Conservation (phyloP, 2,888 invertebrate species). For the Sisyra nigra region DNA sequence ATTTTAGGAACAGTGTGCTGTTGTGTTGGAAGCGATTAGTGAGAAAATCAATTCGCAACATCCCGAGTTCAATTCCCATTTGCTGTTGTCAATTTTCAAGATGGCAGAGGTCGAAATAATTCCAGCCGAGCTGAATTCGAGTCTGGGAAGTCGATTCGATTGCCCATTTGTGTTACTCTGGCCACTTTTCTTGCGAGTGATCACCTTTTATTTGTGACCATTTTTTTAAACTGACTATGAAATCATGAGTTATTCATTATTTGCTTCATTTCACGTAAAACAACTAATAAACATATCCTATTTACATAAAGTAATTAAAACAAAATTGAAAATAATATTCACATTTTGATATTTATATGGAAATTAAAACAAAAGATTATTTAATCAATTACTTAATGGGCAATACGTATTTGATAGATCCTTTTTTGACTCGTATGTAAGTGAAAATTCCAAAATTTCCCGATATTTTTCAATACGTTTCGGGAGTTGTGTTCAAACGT, state of each 20-base stretch:
- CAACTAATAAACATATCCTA: slow-evolving; percentile 4
- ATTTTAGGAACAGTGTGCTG: slow-evolving; percentile 70
- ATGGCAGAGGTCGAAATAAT: slow-evolving; percentile 83
- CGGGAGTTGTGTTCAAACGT: too few species aligned
- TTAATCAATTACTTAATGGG: too few species aligned
- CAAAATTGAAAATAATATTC: too few species aligned
- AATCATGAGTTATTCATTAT: neutral
- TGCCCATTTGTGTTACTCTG: neutral
- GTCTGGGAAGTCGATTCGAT: slow-evolving; percentile 17
- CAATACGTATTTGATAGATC: too few species aligned
- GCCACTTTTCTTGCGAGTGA: too few species aligned
- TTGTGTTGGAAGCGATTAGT: slow-evolving; percentile 63
- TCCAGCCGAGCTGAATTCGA: slow-evolving; percentile 51
- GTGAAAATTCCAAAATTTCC: too few species aligned
- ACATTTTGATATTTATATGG: too few species aligned
- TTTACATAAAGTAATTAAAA: neutral
- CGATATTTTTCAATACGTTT: too few species aligned
- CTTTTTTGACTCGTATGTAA: too few species aligned
- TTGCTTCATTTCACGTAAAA: neutral
- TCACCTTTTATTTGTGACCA: slow-evolving; percentile 3
- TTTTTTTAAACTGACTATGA: neutral
- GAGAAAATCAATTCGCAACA: slow-evolving; percentile 73
- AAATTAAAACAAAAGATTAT: too few species aligned
- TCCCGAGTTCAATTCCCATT: slow-evolving; percentile 72
- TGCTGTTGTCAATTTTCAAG: slow-evolving; percentile 78